These are phyloP conservation scores for Pseudomyrmex concolor DNA, from an alignment of 1,140 invertebrate genomes.

Conservation along the genomic window DNA sequence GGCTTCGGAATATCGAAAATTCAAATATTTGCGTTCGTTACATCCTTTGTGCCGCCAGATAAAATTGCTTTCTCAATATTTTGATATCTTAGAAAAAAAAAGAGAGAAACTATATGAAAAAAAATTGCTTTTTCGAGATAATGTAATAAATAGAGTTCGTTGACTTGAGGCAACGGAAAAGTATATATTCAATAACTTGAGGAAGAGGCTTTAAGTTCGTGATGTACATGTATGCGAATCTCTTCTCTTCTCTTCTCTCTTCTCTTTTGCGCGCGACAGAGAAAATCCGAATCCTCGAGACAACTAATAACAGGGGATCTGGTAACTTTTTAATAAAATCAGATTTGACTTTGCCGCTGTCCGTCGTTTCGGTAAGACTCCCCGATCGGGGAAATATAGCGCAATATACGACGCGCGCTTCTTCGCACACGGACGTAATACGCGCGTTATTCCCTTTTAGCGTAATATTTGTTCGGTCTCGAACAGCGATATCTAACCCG, in stretches of 20 bases:
- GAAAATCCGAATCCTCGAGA: not conserved
- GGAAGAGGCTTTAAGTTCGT: not conserved
- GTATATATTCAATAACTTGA: not conserved
- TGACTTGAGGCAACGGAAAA: not conserved
- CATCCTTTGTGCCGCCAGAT: no score
- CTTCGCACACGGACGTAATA: not conserved
- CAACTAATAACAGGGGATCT: not conserved
- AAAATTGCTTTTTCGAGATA: no score
- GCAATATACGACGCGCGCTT: not conserved
- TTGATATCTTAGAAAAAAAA: no score
- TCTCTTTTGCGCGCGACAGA: not conserved
- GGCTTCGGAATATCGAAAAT: not conserved
- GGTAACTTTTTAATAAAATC: constrained; percentile 5
- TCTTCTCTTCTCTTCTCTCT: no score
- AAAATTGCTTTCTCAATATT: no score
- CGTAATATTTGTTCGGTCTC: constrained; percentile 22
- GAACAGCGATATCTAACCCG: constrained; percentile 13
- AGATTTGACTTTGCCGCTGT: not conserved
- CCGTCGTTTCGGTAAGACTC: not conserved
- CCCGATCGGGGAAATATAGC: not conserved
- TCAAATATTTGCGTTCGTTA: not conserved
- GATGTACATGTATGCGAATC: not conserved
- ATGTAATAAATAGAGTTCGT: not conserved
- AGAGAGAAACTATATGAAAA: no score
- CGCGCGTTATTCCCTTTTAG: not conserved